Evolutionary conservation across 2,113 vertebrate species (phyloP).

Genomic region (Leptosomus discolor): DNA sequence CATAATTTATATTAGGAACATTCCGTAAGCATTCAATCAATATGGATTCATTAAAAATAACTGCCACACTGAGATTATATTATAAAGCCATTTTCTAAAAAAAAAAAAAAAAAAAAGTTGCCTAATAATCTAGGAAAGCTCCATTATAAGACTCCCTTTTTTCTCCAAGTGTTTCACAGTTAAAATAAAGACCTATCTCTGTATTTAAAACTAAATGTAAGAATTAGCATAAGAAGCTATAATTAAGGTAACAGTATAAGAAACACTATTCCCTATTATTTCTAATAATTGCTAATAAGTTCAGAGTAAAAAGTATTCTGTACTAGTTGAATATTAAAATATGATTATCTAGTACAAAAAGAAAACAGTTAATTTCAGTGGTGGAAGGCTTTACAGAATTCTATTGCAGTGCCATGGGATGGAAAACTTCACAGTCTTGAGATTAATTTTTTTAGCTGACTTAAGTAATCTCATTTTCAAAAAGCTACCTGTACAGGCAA

Average conservation of each 20-base stretch:
- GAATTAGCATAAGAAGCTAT: neutral
- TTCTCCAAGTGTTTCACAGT: conserved; percentile 10
- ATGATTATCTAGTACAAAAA: conserved; percentile 24
- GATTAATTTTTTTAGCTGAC: neutral
- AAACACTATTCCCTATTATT: neutral
- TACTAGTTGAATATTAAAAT: conserved; percentile 24
- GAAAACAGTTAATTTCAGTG: conserved; percentile 16
- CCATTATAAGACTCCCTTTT: neutral
- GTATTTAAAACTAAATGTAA: conserved; percentile 55
- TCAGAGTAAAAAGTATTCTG: conserved; percentile 47
- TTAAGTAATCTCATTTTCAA: neutral
- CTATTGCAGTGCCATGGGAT: neutral
- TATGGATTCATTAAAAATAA: neutral
- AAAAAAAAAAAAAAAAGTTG: neutral
- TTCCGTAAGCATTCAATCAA: neutral
- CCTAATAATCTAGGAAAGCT: neutral
- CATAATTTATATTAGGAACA: neutral
- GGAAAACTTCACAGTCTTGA: neutral
- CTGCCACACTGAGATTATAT: neutral
- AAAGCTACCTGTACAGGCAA: neutral
- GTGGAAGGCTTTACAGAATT: neutral
- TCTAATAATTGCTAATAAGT: conserved; percentile 30
- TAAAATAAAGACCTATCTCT: conserved; percentile 26
- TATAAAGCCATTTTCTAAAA: neutral
- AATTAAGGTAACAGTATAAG: neutral